Percentiles rank a stretch among this genome's conserved stretches.
These are phyloP conservation scores for Caenorhabditis panamensis DNA, from an alignment of 2,888 invertebrate species.

Conservation along the genomic window DNA sequence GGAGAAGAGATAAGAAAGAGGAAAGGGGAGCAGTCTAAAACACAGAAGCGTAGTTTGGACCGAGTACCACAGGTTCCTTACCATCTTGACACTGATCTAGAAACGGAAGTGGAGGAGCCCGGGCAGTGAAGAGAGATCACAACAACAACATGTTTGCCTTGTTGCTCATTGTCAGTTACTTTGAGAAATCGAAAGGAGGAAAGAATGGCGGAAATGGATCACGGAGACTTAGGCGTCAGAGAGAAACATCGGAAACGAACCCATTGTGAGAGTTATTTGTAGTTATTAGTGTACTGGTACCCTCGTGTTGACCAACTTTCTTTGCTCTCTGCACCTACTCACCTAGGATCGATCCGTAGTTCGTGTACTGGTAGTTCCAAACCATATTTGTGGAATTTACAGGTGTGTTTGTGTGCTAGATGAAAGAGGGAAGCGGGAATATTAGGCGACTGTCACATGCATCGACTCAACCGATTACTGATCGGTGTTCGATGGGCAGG, in stretches of 20 bases:
- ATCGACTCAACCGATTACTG: slow-evolving; percentile 13
- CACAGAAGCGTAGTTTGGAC: background rate
- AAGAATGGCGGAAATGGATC: background rate
- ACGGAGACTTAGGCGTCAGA: slow-evolving; percentile 7
- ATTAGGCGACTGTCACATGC: slow-evolving; percentile 26
- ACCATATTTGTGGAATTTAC: slow-evolving; percentile 14
- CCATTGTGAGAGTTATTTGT: background rate
- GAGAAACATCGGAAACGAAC: background rate
- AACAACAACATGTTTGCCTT: slow-evolving; percentile 6
- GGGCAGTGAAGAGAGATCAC: background rate
- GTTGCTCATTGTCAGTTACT: background rate
- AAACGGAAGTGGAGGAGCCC: background rate
- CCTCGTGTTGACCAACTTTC: slow-evolving; percentile 9
- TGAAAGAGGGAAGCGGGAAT: background rate
- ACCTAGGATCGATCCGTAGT: slow-evolving; percentile 47
- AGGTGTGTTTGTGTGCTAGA: background rate
- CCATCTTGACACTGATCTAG: background rate
- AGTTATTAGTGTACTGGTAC: slow-evolving; percentile 16
- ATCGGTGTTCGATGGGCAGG: slow-evolving; percentile 45
- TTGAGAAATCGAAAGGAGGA: background rate
- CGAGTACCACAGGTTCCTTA: too few relatives aligned
- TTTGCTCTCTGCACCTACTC: background rate
- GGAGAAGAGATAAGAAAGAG: background rate
- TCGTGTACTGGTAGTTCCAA: slow-evolving; percentile 40
- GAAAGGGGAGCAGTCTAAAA: background rate